Percentiles rank a stretch among this genome's conserved stretches.
Evolutionary conservation across 2,113 vertebrate species (phyloP).

Genomic region (Onychostruthus taczanowskii): DNA sequence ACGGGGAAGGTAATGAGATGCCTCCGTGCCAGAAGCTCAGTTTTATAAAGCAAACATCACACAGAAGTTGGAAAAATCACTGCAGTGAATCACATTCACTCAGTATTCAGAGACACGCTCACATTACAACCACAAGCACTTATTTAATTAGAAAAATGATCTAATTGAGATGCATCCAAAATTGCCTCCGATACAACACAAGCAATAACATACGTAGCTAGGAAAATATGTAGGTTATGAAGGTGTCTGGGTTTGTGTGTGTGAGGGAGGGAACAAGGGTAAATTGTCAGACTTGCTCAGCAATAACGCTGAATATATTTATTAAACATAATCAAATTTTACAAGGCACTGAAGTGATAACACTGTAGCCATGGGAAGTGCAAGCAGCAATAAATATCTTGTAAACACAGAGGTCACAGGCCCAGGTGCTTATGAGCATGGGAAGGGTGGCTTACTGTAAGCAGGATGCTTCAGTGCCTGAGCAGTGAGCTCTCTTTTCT

Average conservation of each 20-base stretch:
- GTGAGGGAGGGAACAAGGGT: background rate
- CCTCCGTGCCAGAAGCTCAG: background rate
- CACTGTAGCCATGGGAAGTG: constrained; percentile 14
- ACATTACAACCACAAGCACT: constrained; percentile 22
- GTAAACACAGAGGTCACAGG: constrained; percentile 69
- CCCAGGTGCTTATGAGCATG: constrained; percentile 42
- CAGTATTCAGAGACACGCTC: constrained; percentile 14
- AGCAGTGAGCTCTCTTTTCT: background rate
- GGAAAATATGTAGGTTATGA: background rate
- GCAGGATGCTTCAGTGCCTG: background rate
- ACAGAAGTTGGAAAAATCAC: background rate
- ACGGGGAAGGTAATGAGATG: background rate
- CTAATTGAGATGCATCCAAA: constrained; percentile 47
- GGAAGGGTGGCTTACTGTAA: constrained; percentile 26
- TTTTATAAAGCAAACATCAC: background rate
- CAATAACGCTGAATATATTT: constrained; percentile 40
- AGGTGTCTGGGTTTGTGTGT: background rate
- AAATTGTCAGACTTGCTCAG: background rate
- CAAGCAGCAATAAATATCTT: constrained; percentile 64
- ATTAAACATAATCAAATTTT: constrained; percentile 69
- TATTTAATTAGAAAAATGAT: constrained; percentile 61
- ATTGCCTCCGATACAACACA: background rate
- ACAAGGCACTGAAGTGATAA: constrained; percentile 68
- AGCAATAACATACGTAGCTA: background rate
- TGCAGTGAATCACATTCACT: constrained; percentile 2